Evolutionary conservation across 1,140 invertebrate species (phyloP).

Genomic region (Homarus americanus): DNA sequence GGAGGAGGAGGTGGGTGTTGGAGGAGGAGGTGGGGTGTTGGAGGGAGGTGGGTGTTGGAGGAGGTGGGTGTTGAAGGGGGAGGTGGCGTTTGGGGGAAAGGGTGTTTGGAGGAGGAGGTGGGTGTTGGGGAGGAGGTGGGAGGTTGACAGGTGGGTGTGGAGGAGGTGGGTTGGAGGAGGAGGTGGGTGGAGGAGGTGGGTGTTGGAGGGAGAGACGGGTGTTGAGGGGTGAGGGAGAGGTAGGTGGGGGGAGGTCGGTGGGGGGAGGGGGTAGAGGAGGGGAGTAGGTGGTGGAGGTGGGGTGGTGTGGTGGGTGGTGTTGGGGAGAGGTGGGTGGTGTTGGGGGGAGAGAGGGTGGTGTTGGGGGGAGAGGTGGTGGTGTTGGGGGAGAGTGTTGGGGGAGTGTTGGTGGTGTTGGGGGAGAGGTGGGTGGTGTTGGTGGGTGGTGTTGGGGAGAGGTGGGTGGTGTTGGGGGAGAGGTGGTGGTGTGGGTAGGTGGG

Average conservation of each 20-base stretch:
- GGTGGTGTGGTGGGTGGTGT: too few relatives aligned
- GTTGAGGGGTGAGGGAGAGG: background rate
- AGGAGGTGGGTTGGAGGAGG: background rate
- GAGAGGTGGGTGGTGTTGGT: background rate
- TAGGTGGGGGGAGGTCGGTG: background rate
- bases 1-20: background rate
- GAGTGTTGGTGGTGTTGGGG: background rate
- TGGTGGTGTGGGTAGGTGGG: background rate
- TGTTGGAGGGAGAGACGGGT: too few relatives aligned
- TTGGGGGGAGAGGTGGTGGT: background rate
- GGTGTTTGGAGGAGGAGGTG: background rate
- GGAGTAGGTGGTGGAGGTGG: background rate
- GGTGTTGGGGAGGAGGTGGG: background rate
- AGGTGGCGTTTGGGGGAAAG: background rate
- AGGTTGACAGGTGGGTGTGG: background rate
- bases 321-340: too few relatives aligned
- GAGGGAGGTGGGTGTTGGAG: background rate
- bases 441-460: background rate
- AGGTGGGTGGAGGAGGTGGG: background rate
- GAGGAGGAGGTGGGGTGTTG: background rate
- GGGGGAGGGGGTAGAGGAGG: background rate
- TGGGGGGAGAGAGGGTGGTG: conserved; percentile 1
- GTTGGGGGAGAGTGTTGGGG: background rate
- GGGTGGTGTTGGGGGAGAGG: too few relatives aligned
- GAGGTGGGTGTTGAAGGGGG: background rate